Base-by-base conservation (phyloP, 1,140 invertebrate species). In the Medauroidea extradentata region DNA sequence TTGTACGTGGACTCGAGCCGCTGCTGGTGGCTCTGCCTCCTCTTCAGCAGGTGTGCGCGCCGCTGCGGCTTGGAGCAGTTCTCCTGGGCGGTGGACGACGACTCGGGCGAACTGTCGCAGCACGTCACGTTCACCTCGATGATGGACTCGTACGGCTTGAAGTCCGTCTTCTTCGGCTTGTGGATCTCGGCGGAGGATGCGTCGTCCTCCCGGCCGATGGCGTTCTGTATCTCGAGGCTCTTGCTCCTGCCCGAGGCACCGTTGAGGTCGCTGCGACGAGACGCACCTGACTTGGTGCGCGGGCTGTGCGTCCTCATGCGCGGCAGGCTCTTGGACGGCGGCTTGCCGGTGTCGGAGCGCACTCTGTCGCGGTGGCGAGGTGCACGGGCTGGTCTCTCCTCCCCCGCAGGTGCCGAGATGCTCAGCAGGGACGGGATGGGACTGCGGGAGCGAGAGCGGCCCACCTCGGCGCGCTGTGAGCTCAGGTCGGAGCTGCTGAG, bases 101-200 rank as follows among this genome's bases (percentile, higher is more conserved):
- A 41, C n/a, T 55, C 53, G 18, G 53, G 53, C 9, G 53, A 44
- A 4, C 24, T 34, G 24, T 57, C 56, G 29, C 56, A 57, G 34
- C 56, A 57, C 18, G 56, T 57, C 1, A 57, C 56, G 25, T 42
- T 57, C 46, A 57, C 56, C 44, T 57, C 44, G 24, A 49, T 23
- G 18, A 57, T 51, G 14, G 53, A 55, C 23, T 55, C 53, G 23
- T 46, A 55, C 11, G 53, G 53, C 19, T 41, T 41, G 18, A 53
- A 53, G 9, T 53, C 52, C 0, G 52, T 19, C n/a, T n/a, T n/a
- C 29, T 34, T 34, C 5, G 29, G 29, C 29, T 24, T 25, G n/a
- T 19, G 5, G n/a, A 39, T 19, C 13, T n/a, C 7, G 8, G 1
- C 23, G 43, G 23, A 1, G 43, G 42, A 41, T 39, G 39, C 52